A percentile compares a stretch with the other conserved stretches of the same genome.
These are phyloP conservation scores for Crepidodera aurea DNA, from an alignment of 2,888 invertebrate genomes.

Conservation along the genomic window DNA sequence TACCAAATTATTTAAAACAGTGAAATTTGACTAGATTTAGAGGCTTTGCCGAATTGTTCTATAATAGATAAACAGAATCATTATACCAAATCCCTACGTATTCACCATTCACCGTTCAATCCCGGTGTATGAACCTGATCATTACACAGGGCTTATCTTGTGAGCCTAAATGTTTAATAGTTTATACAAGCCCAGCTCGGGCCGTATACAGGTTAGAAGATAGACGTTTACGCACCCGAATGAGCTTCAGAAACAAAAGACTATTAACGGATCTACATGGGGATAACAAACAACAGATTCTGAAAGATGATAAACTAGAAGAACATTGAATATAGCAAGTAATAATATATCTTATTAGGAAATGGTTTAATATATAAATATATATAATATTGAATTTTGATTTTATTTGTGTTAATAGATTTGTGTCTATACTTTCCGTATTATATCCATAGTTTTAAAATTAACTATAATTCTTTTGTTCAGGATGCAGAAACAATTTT, in stretches of 20 bases:
- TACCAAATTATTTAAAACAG: too few species aligned
- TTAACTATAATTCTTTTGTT: too few species aligned
- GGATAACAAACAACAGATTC: constrained; percentile 18
- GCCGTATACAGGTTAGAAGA: constrained; percentile 2
- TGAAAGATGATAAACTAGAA: constrained; percentile 7
- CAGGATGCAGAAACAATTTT: too few species aligned
- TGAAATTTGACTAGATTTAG: too few species aligned
- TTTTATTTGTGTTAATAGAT: too few species aligned
- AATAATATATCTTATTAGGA: too few species aligned
- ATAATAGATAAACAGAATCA: constrained; percentile 20
- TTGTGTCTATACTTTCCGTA: too few species aligned
- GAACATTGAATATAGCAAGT: too few species aligned
- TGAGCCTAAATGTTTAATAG: constrained; percentile 20
- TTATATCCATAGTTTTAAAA: too few species aligned
- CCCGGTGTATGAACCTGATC: constrained; percentile 7
- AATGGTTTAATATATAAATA: too few species aligned
- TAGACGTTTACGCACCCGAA: constrained; percentile 10
- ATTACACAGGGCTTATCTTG: constrained; percentile 17
- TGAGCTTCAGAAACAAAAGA: constrained; percentile 1
- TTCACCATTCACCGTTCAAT: constrained; percentile 16
- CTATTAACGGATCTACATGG: background rate
- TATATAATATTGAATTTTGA: too few species aligned
- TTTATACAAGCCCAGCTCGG: constrained; percentile 16
- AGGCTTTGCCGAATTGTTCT: too few species aligned
- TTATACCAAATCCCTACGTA: background rate